phyloP scores from a whole-genome alignment of 2,888 invertebrate genomes.

The Nymphalis polychloros region DNA sequence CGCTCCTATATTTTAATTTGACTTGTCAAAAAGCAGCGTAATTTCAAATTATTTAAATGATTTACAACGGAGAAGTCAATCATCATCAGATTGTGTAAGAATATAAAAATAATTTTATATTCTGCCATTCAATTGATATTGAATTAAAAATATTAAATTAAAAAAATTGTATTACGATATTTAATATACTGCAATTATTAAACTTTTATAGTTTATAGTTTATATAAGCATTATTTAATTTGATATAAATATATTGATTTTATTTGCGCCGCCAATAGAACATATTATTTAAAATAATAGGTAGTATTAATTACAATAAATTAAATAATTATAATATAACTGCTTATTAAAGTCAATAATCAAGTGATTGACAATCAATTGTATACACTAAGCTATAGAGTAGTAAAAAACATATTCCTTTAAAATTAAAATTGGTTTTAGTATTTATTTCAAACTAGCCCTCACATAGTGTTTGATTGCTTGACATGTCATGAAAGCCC shows the following conservation, averaged over 20 bases:
- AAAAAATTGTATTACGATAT: neutral
- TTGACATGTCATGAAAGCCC: slow-evolving; percentile 50
- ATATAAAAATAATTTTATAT: too few relatives aligned
- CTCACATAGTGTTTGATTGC: slow-evolving; percentile 31
- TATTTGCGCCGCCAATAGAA: neutral
- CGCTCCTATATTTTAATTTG: slow-evolving; percentile 50
- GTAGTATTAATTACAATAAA: too few relatives aligned
- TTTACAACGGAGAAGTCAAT: neutral
- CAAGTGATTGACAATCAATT: too few relatives aligned
- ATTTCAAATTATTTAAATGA: slow-evolving; percentile 8
- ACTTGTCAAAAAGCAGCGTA: slow-evolving; percentile 43
- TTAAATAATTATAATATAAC: too few relatives aligned
- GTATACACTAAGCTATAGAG: too few relatives aligned
- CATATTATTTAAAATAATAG: neutral
- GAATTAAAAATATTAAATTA: too few relatives aligned
- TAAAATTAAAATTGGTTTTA: too few relatives aligned
- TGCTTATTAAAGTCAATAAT: too few relatives aligned
- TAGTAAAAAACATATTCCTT: too few relatives aligned
- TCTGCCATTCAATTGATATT: too few relatives aligned
- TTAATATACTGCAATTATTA: neutral
- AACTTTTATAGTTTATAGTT: neutral
- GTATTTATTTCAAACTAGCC: too few relatives aligned
- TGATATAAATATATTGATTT: neutral
- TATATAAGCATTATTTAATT: neutral
- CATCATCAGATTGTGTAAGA: too few relatives aligned